Base-by-base conservation (phyloP, 2,797 vertebrate genomes). In the Diceros bicornis region DNA sequence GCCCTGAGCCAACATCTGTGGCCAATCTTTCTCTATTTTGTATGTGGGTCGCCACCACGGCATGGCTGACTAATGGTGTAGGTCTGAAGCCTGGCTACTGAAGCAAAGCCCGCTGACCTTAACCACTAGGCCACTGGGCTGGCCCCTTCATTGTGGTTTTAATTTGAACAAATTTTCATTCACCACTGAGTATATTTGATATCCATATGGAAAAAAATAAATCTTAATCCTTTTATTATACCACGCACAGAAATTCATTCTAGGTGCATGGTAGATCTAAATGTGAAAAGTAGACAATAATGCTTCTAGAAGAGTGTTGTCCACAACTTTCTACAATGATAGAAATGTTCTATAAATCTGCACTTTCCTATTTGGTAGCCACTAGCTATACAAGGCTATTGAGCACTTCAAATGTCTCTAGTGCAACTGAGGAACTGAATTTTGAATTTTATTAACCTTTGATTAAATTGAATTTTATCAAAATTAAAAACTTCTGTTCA, bases 371-470 rank as follows among this genome's bases (percentile, higher is more conserved):
- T 84, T 57, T 20, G 8, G 86, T n/a, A 84, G 87, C 37, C n/a
- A 75, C 13, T 44, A 69, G 20, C 32, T 21, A n/a, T 14, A 34
- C 27, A 25, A 13, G 3, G 59, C 57, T 55, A 50, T 25, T 83
- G 57, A 61, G 27, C n/a, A 82, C 44, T 64, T 74, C 16, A 55
- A 89, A 83, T 64, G 2, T 74, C 20, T 86, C 57, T 47, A 62
- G 34, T 62, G 29, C 32, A 52, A 86, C 29, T 59, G 59, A 71
- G 9, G 29, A 91, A 64, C 6, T 79, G 55, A 86, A 81, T 72
- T 88, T 86, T 47, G 66, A 44, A 75, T 83, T 83, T 87, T 47
- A 81, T 86, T 55, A 64, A 77, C 41, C 81, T 69, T 79, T 64
- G 25, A 66, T 66, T 93, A 69, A 89, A 44, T 34, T 61, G 29